Evolutionary conservation across 1,140 invertebrate genomes (phyloP).

Genomic region (Pristionchus pacificus): DNA sequence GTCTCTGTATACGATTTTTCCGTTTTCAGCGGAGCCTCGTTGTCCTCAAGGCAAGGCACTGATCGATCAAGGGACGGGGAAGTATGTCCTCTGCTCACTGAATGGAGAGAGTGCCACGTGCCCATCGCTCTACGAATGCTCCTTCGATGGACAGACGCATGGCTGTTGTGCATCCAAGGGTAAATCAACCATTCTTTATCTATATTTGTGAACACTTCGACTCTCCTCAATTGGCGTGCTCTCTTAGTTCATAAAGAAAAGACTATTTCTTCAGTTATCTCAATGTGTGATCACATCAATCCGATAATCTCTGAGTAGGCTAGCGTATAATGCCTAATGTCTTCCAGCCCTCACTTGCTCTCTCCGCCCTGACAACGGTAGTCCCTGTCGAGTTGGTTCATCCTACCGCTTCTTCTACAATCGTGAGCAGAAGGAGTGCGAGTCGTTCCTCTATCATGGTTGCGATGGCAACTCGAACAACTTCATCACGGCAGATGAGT

Average conservation of each 20-base stretch:
- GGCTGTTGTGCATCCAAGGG: constrained; percentile 37
- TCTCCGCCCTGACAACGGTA: constrained; percentile 28
- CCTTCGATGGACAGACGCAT: constrained; percentile 31
- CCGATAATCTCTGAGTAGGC: too few species aligned
- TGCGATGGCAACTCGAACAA: constrained; percentile 40
- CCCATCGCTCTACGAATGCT: constrained; percentile 35
- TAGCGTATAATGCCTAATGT: neutral
- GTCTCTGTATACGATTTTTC: too few species aligned
- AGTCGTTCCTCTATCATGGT: constrained; percentile 36
- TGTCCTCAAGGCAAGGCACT: constrained; percentile 51
- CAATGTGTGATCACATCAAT: too few species aligned
- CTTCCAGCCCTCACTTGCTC: constrained; percentile 34
- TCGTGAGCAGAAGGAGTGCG: constrained; percentile 28
- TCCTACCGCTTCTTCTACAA: constrained; percentile 36
- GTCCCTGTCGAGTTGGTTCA: constrained; percentile 30
- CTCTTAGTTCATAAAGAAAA: too few species aligned
- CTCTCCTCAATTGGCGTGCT: too few species aligned
- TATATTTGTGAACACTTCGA: too few species aligned
- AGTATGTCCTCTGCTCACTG: constrained; percentile 38
- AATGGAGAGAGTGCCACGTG: constrained; percentile 15
- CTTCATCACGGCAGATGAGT: constrained; percentile 31
- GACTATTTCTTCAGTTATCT: too few species aligned
- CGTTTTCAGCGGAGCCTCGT: constrained; percentile 55
- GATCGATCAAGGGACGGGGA: constrained; percentile 43
- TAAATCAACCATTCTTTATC: too few species aligned